Conservation (phyloP, 2,113 vertebrate species). For the Tetrax tetrax region DNA sequence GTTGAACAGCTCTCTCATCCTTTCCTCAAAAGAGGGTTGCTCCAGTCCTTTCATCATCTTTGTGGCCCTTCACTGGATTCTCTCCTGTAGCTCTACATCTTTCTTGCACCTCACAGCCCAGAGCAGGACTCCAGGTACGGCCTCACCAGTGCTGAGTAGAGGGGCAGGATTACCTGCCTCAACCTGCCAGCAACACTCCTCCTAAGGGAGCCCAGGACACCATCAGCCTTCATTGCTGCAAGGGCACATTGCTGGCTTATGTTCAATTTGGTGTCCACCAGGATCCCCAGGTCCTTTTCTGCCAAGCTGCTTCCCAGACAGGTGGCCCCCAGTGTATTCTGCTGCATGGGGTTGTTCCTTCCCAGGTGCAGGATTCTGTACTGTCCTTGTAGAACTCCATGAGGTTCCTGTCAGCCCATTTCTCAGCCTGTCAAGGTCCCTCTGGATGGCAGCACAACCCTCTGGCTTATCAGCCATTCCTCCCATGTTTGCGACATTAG, state of each 20-base stretch:
- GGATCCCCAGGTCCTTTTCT: neutral
- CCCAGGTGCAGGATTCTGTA: neutral
- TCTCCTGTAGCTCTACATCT: neutral
- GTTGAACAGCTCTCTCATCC: neutral
- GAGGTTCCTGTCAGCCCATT: too few relatives aligned
- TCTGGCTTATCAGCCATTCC: too few relatives aligned
- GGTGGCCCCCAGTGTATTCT: accelerated
- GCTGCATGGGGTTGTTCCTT: neutral
- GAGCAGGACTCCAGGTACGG: neutral
- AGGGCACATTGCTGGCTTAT: neutral
- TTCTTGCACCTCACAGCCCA: neutral
- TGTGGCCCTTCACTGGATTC: neutral
- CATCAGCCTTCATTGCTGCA: neutral
- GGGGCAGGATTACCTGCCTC: neutral
- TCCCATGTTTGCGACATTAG: too few relatives aligned
- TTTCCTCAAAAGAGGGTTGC: neutral
- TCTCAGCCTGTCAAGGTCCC: too few relatives aligned
- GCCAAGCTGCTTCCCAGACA: neutral
- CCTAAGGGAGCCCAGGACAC: neutral
- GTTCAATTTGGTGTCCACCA: neutral
- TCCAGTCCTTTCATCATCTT: neutral
- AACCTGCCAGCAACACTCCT: neutral
- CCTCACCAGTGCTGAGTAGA: neutral
- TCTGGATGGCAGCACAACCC: too few relatives aligned
- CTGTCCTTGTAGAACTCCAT: neutral